Base-by-base conservation (phyloP, 2,888 invertebrate species). In the Microctonus hyperodae region DNA sequence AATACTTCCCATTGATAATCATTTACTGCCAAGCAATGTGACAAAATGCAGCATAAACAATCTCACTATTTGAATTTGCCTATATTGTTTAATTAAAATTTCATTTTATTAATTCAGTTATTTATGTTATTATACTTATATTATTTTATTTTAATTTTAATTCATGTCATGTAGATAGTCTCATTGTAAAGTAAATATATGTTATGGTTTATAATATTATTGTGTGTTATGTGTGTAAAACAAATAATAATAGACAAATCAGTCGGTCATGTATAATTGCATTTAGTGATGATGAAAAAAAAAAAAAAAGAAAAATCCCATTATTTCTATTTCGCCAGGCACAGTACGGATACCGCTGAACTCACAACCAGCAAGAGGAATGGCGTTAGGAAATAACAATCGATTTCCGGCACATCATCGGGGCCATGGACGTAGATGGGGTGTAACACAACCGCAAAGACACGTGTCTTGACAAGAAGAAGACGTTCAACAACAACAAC, bases 341-440 rank as follows among this genome's bases (percentile, higher is more conserved):
- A 83, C 84, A 31, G 81, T 83, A 66, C 78, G 83, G 69, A 79
- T 84, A 68, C 84, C 84, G 56, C 74, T 85, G 73, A 84, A 84
- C 72, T 73, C 80, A 69, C 81, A 79, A 70, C 73, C 79, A 25
- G 67, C 74, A 64, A 74, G 76, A 65, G 75, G 77, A 69, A 66
- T 70, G 57, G 65, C 65, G 58, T 53, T 71, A 31, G 76, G 74
- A 56, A 75, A 73, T 72, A 57, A 70, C 70, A 71, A 73, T 71
- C 71, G 73, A 55, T 74, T 75, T 59, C 68, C 73, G 69, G 71
- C 68, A 5, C 75, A 76, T 51, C 76, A 74, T 62, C 76, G 76
- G 11, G 74, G 75, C 56, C 74, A 74, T 25, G 76, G 75, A 44
- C 74, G 73, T 65, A 73, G 74, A 67, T 78, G 78, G 77, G 74